These are phyloP conservation scores for Ochropacha duplaris DNA, from an alignment of 2,888 invertebrate species.

Conservation along the genomic window DNA sequence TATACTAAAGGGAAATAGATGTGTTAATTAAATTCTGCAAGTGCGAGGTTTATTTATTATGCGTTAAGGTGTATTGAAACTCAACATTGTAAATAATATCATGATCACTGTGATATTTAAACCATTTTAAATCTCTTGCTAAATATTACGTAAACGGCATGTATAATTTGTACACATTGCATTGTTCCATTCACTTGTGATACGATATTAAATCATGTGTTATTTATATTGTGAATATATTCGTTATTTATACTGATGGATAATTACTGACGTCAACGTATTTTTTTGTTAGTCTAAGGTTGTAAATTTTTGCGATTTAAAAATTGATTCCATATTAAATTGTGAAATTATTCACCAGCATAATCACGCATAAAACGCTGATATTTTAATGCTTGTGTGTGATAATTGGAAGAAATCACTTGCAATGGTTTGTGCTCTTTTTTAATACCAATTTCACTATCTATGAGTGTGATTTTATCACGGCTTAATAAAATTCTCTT, in stretches of 20 bases:
- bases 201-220: not conserved
- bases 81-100: constrained; percentile 47
- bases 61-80: not conserved
- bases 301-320: too few species aligned
- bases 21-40: not conserved
- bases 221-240: not conserved
- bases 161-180: not conserved
- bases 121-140: constrained; percentile 21
- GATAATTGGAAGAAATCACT: not conserved
- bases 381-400: not conserved
- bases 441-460: not conserved
- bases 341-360: too few species aligned
- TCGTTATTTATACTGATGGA: too few species aligned
- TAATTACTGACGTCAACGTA: too few species aligned
- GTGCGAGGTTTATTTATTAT: not conserved
- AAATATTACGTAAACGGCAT: not conserved
- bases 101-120: constrained; percentile 43
- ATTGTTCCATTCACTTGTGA: not conserved
- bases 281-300: too few species aligned
- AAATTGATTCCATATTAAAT: too few species aligned
- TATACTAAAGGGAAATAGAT: not conserved
- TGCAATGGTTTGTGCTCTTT: not conserved
- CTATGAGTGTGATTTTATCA: too few species aligned
- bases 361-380: not conserved
- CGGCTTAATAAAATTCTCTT: not conserved